A percentile compares a stretch with the other conserved stretches of the same genome.
Evolutionary conservation across 2,888 invertebrate genomes (phyloP).

Genomic region (Cephus spinipes): DNA sequence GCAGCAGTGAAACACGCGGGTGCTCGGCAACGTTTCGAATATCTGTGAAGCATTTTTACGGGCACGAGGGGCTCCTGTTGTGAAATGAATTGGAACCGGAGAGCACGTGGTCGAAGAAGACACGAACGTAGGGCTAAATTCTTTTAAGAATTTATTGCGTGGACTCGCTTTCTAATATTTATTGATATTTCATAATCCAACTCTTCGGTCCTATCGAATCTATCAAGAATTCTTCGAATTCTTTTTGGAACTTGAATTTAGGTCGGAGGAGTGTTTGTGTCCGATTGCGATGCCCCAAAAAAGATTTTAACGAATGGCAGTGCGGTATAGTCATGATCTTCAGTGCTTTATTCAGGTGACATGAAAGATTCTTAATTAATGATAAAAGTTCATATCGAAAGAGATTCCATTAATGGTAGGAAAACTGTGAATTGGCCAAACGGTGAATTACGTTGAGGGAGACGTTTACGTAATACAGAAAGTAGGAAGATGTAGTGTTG

Average conservation of each 20-base stretch:
- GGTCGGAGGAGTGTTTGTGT: background rate
- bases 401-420: background rate
- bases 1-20: background rate
- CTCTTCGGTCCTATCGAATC: background rate
- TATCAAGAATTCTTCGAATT: background rate
- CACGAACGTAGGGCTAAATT: background rate
- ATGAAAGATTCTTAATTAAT: background rate
- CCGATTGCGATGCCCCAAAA: background rate
- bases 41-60: background rate
- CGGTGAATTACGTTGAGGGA: background rate
- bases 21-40: background rate
- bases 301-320: background rate
- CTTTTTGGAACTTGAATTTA: background rate
- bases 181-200: background rate
- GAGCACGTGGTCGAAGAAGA: background rate
- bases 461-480: constrained; percentile 29
- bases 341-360: background rate
- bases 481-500: constrained; percentile 31
- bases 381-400: background rate
- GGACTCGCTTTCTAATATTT: background rate
- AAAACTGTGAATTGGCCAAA: background rate
- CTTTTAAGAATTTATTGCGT: background rate
- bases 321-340: background rate
- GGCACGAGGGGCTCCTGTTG: background rate
- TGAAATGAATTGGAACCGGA: background rate